Evolutionary conservation across 2,113 vertebrate species (phyloP).

Genomic region (Chrysochloris asiatica): DNA sequence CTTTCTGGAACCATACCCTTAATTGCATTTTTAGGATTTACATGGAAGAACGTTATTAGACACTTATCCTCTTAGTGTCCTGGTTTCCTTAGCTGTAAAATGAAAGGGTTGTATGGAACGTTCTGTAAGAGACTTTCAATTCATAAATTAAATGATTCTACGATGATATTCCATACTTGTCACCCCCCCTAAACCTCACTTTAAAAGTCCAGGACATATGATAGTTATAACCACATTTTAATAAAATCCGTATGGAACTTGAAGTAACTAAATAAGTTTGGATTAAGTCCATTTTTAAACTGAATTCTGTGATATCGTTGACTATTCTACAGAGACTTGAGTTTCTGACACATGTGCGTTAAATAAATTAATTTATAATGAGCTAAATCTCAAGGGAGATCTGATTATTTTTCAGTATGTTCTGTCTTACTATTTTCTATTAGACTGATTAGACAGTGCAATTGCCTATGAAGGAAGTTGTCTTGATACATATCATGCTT

Average conservation of each 20-base stretch:
- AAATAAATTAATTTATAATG: conserved; percentile 37
- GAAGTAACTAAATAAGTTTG: conserved; percentile 38
- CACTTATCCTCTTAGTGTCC: not conserved
- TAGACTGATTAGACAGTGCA: not conserved
- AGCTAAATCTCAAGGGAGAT: conserved; percentile 14
- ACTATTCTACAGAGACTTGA: conserved; percentile 7
- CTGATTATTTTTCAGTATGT: not conserved
- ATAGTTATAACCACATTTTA: conserved; percentile 7
- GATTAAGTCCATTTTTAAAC: not conserved
- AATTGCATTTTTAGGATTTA: not conserved
- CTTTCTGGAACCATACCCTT: not conserved
- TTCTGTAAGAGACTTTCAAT: not conserved
- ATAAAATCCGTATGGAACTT: not conserved
- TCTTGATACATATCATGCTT: not conserved
- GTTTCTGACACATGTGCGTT: conserved; percentile 7
- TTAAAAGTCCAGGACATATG: not conserved
- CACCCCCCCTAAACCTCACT: not conserved
- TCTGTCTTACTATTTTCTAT: not conserved
- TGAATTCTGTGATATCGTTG: not conserved
- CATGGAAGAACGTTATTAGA: not conserved
- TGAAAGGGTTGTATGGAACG: not conserved
- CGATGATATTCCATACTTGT: not conserved
- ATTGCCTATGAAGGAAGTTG: not conserved
- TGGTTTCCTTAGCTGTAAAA: not conserved
- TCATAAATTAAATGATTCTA: not conserved